Conservation (phyloP, 2,113 vertebrate genomes). For the Nestor notabilis region DNA sequence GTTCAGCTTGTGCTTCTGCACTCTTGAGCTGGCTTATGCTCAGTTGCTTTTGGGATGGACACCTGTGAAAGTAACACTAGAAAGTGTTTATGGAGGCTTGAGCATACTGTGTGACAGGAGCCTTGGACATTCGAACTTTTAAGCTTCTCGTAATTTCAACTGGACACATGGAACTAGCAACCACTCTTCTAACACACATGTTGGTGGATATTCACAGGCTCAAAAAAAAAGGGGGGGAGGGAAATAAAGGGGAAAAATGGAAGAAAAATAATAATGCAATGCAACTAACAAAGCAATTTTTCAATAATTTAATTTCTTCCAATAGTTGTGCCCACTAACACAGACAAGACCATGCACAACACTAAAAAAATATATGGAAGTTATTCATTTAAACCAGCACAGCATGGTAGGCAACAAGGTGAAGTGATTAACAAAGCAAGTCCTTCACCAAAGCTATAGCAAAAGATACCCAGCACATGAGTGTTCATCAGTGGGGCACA, state of each 20-base stretch:
- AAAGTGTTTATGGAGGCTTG: neutral
- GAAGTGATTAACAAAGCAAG: neutral
- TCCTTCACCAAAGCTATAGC: neutral
- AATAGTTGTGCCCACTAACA: neutral
- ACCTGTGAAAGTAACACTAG: rapidly evolving
- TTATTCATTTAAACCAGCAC: neutral
- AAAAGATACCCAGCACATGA: neutral
- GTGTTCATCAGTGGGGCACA: neutral
- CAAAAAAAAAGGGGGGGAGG: neutral
- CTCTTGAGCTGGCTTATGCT: neutral
- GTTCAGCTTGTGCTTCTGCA: rapidly evolving
- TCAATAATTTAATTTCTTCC: neutral
- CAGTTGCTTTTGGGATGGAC: neutral
- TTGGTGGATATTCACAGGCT: neutral
- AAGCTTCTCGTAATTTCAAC: neutral
- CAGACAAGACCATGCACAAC: neutral
- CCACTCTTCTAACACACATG: neutral
- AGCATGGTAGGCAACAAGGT: neutral
- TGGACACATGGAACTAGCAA: neutral
- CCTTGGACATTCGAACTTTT: neutral
- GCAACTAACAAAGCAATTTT: neutral
- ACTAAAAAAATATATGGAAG: neutral
- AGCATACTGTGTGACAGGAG: neutral
- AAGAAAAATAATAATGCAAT: neutral
- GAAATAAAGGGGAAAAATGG: neutral